A percentile compares a stretch with the other conserved stretches of the same genome.
These are phyloP conservation scores for Epinephelus fuscoguttatus DNA, from an alignment of 2,113 vertebrate species.

Conservation along the genomic window DNA sequence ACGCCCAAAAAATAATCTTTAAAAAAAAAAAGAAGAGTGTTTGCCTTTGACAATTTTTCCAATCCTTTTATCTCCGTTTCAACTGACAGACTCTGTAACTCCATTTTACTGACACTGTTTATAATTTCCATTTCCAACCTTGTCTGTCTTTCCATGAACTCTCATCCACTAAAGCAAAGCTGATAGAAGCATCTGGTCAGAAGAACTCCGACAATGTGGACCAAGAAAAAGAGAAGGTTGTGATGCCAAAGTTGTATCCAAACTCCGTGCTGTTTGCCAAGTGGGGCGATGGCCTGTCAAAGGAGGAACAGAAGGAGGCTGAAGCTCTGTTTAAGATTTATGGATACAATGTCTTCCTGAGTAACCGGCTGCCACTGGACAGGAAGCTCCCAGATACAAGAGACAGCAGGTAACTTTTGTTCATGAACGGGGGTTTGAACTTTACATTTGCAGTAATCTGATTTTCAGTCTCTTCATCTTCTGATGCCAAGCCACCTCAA, in stretches of 20 bases:
- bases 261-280: constrained; percentile 69
- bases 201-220: not conserved
- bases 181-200: constrained; percentile 22
- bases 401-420: constrained; percentile 57
- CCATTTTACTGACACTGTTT: not conserved
- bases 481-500: too few species aligned
- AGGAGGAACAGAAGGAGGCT: constrained; percentile 73
- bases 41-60: too few species aligned
- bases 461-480: too few species aligned
- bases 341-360: constrained; percentile 80
- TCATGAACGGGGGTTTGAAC: too few species aligned
- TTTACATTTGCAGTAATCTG: too few species aligned
- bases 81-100: not conserved
- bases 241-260: constrained; percentile 63
- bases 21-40: not conserved
- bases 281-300: constrained; percentile 73
- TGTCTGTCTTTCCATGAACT: not conserved
- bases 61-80: not conserved
- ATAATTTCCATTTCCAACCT: constrained; percentile 3
- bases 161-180: constrained; percentile 42
- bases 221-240: not conserved
- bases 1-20: too few species aligned
- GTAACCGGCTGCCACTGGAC: constrained; percentile 71
- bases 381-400: constrained; percentile 72
- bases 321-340: constrained; percentile 72